phyloP scores from a whole-genome alignment of 2,113 vertebrate species.

The Tychaedon coryphoeus region DNA sequence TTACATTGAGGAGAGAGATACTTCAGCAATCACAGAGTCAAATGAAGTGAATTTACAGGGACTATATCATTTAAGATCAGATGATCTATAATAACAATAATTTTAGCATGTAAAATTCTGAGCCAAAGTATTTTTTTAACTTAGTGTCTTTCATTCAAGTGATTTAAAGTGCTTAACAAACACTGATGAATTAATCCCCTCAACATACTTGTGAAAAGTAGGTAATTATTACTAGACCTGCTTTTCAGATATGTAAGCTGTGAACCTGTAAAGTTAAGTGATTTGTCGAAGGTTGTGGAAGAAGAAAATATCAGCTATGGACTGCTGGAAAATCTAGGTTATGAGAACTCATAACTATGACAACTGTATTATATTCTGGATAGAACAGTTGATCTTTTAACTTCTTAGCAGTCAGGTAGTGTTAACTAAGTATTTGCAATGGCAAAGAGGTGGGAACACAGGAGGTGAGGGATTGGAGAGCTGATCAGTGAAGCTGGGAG shows the following conservation, averaged over 20 bases:
- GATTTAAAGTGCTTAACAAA: not conserved
- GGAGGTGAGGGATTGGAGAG: not conserved
- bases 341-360: not conserved
- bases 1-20: not conserved
- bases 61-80: not conserved
- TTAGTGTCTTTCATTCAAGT: not conserved
- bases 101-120: not conserved
- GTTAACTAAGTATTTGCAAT: not conserved
- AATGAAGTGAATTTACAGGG: not conserved
- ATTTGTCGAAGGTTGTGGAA: not conserved
- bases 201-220: not conserved
- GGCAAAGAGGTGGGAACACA: constrained; percentile 23
- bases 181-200: not conserved
- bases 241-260: not conserved
- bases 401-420: not conserved
- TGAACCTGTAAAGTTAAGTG: not conserved
- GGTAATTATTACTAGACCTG: not conserved
- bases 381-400: not conserved
- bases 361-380: not conserved
- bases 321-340: not conserved
- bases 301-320: not conserved
- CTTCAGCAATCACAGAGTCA: not conserved
- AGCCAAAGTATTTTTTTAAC: not conserved
- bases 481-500: not conserved
- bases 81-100: not conserved